Evolutionary conservation across 1,140 invertebrate species (phyloP), one percentile per base, ranked within the genome.

Genomic region (Teleopsis dalmanni): DNA sequence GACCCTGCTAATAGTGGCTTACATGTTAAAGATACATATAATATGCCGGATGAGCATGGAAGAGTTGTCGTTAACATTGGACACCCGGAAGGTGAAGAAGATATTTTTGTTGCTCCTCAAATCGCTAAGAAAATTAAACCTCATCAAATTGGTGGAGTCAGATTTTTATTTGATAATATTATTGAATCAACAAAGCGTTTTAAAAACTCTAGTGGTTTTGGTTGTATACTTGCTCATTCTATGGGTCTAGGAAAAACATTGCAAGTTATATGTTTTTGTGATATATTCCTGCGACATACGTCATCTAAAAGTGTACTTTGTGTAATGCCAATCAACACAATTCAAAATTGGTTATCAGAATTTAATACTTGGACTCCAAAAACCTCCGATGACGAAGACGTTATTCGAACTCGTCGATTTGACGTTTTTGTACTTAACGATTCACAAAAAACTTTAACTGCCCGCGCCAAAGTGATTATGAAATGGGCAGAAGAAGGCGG

Each of bases 221-320:
- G 96, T 16, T 98, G 95, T 67, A 98, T 99, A 57, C 75, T 99
- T 19, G 95, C 96, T 6, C 96, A 99, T 75, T 96, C 93, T 18
- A 99, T 99, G 96, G 96, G 96, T 2, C 76, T 99, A 14, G 96
- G 96, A n/a, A 99, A 99, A 76, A 99, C 96, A 0, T 77, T 99
- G 34, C 95, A 97, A 75, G 86, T 97, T 36, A 87, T 97, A 23
- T 90, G 89, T 55, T 98, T 98, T 74, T 89, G 88, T 65, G 94
- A 98, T 73, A 86, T 98, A 53, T 97, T 98, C 74, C 78, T 98
- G 55, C 76, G 92, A 42, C 83, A 91, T 62, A 96, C 93, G 1
- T 78, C 78, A n/a, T 87, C 88, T 6, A 89, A 84, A 63, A 88
- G 84, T 26, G 91, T 98, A 4, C 72, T 99, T 8, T 92, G 93